Evolutionary conservation across 2,113 vertebrate species (phyloP).

Genomic region (Dolichotis patagonum): DNA sequence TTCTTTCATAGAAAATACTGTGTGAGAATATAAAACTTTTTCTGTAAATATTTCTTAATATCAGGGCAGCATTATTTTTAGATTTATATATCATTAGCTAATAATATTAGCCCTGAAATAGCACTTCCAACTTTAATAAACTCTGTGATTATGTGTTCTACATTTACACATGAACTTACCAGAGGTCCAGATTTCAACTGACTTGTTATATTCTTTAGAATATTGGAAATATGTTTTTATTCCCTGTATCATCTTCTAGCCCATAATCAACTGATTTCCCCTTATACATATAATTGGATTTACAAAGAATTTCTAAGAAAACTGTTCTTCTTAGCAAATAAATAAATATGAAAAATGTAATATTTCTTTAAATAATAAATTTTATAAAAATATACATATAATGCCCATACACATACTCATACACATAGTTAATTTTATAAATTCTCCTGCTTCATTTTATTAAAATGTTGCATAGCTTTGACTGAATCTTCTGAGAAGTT

Average conservation of each 20-base stretch:
- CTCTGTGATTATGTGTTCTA: background rate
- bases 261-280: background rate
- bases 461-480: background rate
- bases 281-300: constrained; percentile 35
- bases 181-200: background rate
- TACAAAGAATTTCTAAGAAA: background rate
- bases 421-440: background rate
- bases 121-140: constrained; percentile 40
- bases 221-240: background rate
- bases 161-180: constrained; percentile 6
- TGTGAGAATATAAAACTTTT: constrained; percentile 39
- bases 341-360: background rate
- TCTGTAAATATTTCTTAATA: background rate
- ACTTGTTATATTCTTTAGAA: background rate
- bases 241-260: background rate
- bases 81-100: constrained; percentile 47
- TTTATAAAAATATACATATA: background rate
- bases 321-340: background rate
- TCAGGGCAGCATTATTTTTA: constrained; percentile 26
- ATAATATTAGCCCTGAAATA: constrained; percentile 57
- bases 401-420: background rate
- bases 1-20: constrained; percentile 60
- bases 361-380: background rate
- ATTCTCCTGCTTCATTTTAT: background rate
- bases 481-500: background rate